Evolutionary conservation across 2,113 vertebrate genomes (phyloP), one percentile per base, ranked within the genome.

Genomic region (Aix galericulata): DNA sequence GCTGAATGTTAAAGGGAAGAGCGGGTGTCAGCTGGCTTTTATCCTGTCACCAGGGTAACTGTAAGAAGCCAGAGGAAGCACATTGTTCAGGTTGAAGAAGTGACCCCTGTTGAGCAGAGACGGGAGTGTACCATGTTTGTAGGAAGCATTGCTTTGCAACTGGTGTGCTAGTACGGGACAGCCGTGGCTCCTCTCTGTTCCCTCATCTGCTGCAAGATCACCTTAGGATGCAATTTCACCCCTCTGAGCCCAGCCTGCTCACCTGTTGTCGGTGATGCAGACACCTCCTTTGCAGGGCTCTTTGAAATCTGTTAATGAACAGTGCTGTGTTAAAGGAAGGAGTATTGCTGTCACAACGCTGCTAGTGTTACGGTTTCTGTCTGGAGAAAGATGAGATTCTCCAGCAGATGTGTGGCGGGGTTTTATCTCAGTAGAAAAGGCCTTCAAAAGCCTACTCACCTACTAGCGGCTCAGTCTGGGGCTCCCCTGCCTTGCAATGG

Each of bases 381-480:
- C 34, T 75, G 78, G 38, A 72, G 31, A 77, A 91, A 81, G 15
- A 52, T 26, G 52, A 77, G 17, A 48, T 66, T 87, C 59, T 83
- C 0, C 0, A 53, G 36, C 16, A 59, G 75, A 38, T 2, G 1
- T 32, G 50, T 11, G 25, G 22, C n/a, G 4, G 31, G 26, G 36
- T 55, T 94, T 91, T 77, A 31, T 55, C 78, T 76, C 67, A 62
- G 46, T 31, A 89, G 71, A 94, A 82, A 66, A 23, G 50, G 63
- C 64, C 40, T 93, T 93, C 72, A 71, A 62, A 82, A 16, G 80
- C 31, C 9, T 82, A 6, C 34, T 88, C 36, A 76, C 64, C 69
- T 59, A 11, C 26, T 53, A 42, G 48, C 1, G 0, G 9, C 74
- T 88, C 44, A 58, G 67, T 80, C 50, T 62, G 53, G 31, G 75